A percentile compares a stretch with the other conserved stretches of the same genome.
Evolutionary conservation across 1,140 invertebrate species (phyloP).

Genomic region (Brachionus sp.): DNA sequence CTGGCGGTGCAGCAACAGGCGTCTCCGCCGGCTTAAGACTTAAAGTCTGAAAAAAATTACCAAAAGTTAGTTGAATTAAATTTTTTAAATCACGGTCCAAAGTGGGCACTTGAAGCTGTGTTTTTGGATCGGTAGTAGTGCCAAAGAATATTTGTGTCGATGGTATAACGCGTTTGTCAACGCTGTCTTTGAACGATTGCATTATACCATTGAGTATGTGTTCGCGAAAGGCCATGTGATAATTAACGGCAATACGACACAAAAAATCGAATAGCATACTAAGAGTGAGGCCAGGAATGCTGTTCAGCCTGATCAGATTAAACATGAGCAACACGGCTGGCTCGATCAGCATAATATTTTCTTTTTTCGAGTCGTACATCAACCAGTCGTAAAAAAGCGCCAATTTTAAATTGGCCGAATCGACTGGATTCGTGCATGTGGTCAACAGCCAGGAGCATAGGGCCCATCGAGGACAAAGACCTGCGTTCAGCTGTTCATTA

Average conservation of each 20-base stretch:
- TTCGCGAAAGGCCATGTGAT: background rate
- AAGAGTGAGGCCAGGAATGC: constrained; percentile 16
- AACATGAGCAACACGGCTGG: constrained; percentile 97
- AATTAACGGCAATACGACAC: constrained; percentile 67
- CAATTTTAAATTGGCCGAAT: constrained; percentile 88
- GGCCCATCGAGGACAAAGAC: constrained; percentile 95
- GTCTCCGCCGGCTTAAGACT: background rate
- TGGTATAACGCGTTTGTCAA: constrained; percentile 39
- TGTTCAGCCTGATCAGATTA: constrained; percentile 88
- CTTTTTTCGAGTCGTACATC: constrained; percentile 87
- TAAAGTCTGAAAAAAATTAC: constrained; percentile 22
- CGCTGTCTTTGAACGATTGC: constrained; percentile 21
- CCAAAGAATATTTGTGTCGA: background rate
- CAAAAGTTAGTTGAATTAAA: constrained; percentile 37
- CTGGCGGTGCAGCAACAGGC: background rate
- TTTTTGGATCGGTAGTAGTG: background rate
- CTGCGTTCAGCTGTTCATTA: constrained; percentile 92
- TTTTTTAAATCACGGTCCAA: constrained; percentile 24
- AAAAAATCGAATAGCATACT: constrained; percentile 90
- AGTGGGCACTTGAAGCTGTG: background rate
- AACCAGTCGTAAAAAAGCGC: constrained; percentile 96
- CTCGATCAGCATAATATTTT: constrained; percentile 89
- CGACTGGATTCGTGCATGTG: constrained; percentile 83
- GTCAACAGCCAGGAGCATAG: constrained; percentile 95
- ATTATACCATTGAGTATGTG: constrained; percentile 18